Conservation (phyloP, 2,113 vertebrate genomes). For the Oncorhynchus kisutch region DNA sequence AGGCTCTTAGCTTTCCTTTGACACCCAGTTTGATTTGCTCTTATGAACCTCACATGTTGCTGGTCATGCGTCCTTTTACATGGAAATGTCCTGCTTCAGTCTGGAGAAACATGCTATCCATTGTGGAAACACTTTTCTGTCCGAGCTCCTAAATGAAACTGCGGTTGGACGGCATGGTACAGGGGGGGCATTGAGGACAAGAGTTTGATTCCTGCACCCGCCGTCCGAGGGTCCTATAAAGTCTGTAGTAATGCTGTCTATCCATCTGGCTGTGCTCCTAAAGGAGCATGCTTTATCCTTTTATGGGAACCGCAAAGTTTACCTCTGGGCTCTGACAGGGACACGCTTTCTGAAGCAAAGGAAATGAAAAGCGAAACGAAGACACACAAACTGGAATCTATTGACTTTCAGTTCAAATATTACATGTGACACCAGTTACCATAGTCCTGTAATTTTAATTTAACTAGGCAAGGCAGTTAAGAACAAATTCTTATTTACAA, state of each 20-base stretch:
- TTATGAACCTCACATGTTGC: too few species aligned
- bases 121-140: too few species aligned
- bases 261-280: background rate
- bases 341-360: constrained; percentile 10
- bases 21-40: too few species aligned
- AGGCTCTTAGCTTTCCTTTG: too few species aligned
- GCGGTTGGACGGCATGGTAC: too few species aligned
- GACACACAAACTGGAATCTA: background rate
- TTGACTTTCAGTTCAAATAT: background rate
- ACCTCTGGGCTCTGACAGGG: background rate
- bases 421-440: background rate
- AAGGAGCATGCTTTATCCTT: background rate
- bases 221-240: background rate
- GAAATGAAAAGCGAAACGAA: background rate
- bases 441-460: background rate
- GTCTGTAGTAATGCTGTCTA: background rate
- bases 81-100: too few species aligned
- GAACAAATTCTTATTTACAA: too few species aligned
- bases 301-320: background rate
- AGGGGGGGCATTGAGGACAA: background rate
- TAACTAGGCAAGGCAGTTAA: too few species aligned
- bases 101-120: too few species aligned
- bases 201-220: background rate
- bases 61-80: too few species aligned
- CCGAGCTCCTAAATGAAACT: too few species aligned